Conservation (phyloP, 1,140 invertebrate genomes). For the Diachasma alloeum region DNA sequence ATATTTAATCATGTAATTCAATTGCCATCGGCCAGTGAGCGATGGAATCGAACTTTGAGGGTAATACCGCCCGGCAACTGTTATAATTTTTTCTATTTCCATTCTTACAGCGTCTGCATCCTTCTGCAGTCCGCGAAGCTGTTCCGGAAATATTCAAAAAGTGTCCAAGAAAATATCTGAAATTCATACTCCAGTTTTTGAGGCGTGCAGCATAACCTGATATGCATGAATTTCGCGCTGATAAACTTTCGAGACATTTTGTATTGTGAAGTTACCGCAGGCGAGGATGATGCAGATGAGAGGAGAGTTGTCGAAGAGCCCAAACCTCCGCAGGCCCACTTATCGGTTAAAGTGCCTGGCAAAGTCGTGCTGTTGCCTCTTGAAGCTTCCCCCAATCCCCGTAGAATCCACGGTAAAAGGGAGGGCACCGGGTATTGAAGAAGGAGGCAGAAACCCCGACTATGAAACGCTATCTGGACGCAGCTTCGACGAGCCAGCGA, state of each 20-base stretch:
- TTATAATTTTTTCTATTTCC: too few species aligned
- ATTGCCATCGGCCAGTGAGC: too few species aligned
- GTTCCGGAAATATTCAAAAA: neutral
- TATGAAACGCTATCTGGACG: constrained; percentile 30
- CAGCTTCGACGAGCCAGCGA: constrained; percentile 16
- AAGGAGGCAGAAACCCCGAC: constrained; percentile 17
- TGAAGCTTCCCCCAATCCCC: neutral
- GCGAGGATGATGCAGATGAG: constrained; percentile 31
- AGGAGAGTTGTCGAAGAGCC: constrained; percentile 41
- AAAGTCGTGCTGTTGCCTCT: constrained; percentile 45
- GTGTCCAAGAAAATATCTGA: too few species aligned
- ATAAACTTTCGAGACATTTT: constrained; percentile 53
- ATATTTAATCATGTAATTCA: too few species aligned
- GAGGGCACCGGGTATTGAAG: neutral
- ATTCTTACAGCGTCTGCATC: too few species aligned
- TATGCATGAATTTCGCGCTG: neutral
- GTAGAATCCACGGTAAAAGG: constrained; percentile 21
- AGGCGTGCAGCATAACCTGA: neutral
- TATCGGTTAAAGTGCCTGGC: constrained; percentile 53
- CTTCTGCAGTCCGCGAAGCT: too few species aligned
- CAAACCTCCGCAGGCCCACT: constrained; percentile 34
- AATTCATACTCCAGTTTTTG: too few species aligned
- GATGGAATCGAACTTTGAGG: too few species aligned
- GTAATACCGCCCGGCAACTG: too few species aligned
- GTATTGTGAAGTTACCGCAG: constrained; percentile 33